Percentiles rank a stretch among this genome's conserved stretches.
These are phyloP conservation scores for Stratiolaelaps scimitus DNA, from an alignment of 1,140 invertebrate species.

Conservation along the genomic window DNA sequence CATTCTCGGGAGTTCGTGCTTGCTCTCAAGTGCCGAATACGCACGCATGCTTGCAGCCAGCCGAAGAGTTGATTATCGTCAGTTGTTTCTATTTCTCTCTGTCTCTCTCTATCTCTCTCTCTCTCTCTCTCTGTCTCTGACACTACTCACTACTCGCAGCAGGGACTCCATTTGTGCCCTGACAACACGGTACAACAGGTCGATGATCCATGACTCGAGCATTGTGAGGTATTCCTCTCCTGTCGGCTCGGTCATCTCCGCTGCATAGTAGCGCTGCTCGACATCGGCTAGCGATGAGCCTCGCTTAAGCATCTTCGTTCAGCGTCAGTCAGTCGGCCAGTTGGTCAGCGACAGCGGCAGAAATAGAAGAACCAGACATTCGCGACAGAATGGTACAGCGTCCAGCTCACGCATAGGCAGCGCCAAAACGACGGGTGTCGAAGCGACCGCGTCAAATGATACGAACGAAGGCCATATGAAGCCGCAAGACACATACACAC, in stretches of 20 bases:
- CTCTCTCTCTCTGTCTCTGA: not conserved
- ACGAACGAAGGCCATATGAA: too few relatives aligned
- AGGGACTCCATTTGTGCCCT: not conserved
- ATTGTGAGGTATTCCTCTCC: not conserved
- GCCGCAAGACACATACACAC: too few relatives aligned
- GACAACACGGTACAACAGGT: constrained; percentile 3
- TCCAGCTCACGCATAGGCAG: too few relatives aligned
- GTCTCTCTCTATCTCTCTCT: not conserved
- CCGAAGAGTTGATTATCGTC: too few relatives aligned
- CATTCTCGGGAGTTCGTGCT: too few relatives aligned
- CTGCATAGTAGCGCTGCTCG: constrained; percentile 10
- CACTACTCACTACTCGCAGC: constrained; percentile 15
- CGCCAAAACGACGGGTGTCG: too few relatives aligned
- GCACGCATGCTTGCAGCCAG: not conserved
- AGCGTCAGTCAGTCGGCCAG: too few relatives aligned
- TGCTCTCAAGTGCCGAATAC: too few relatives aligned
- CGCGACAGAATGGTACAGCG: too few relatives aligned
- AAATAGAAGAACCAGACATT: too few relatives aligned
- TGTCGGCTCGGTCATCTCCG: not conserved
- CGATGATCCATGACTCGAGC: constrained; percentile 18
- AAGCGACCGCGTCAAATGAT: too few relatives aligned
- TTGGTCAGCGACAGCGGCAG: too few relatives aligned
- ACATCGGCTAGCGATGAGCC: constrained; percentile 6
- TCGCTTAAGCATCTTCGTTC: not conserved
- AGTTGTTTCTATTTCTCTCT: not conserved